Conservation (phyloP, 2,888 invertebrate species). For the Bellardia bayeri region DNA sequence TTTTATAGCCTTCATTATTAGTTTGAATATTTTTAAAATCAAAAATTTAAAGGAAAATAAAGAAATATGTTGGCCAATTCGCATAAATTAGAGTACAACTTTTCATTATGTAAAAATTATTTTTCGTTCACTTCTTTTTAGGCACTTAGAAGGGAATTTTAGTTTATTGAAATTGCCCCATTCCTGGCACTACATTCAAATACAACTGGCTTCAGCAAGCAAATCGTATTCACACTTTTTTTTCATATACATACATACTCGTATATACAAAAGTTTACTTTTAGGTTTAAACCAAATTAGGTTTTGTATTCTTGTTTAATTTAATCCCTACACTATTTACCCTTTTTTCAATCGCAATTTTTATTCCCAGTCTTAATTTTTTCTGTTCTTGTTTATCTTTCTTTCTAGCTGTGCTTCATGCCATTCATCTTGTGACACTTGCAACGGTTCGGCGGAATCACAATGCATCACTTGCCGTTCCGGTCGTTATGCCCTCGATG, state of each 20-base stretch:
- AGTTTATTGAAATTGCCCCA: no score
- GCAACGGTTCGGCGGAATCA: constrained; percentile 90
- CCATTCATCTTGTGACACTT: constrained; percentile 92
- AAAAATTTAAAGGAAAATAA: no score
- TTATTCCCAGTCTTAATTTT: not conserved
- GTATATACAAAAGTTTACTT: not conserved
- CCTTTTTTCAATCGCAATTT: not conserved
- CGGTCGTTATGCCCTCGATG: constrained; percentile 89
- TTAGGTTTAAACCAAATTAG: not conserved
- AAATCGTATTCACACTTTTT: no score
- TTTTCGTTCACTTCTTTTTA: no score
- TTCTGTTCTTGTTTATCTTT: constrained; percentile 23
- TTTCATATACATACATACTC: no score
- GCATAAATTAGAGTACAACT: no score
- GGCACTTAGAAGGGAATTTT: no score
- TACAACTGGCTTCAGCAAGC: not conserved
- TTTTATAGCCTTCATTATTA: not conserved
- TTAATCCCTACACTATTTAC: not conserved
- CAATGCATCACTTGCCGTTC: constrained; percentile 93
- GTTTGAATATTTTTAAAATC: no score
- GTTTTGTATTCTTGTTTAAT: no score
- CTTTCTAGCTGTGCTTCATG: constrained; percentile 89
- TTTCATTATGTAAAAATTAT: no score
- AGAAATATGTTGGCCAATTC: no score
- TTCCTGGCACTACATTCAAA: no score